These are phyloP conservation scores for Brienomyrus longianalis DNA, from an alignment of 2,113 vertebrate species.

Conservation along the genomic window DNA sequence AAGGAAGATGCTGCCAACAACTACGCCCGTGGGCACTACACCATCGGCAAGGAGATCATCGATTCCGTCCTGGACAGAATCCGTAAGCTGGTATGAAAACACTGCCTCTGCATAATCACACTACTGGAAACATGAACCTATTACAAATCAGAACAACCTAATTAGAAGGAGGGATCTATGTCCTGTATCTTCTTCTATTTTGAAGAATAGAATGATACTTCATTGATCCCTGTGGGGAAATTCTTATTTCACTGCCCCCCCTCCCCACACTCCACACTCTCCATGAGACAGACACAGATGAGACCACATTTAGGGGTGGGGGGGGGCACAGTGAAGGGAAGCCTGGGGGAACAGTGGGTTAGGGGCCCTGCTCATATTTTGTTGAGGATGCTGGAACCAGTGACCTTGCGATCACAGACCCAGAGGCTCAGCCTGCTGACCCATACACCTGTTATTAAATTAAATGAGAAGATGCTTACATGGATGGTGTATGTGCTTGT, in stretches of 20 bases:
- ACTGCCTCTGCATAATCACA: no score
- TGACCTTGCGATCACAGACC: background rate
- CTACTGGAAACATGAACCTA: background rate
- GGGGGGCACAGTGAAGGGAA: background rate
- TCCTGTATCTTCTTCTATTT: background rate
- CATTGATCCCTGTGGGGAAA: background rate
- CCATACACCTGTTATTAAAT: background rate
- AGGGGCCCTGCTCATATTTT: background rate
- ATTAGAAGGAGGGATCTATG: background rate
- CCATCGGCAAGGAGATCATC: slow-evolving; percentile 65
- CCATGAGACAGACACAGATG: background rate
- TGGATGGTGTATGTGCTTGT: background rate
- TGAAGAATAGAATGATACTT: background rate
- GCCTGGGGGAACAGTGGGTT: background rate
- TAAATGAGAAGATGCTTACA: background rate
- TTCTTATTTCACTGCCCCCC: background rate
- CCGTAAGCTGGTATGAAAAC: slow-evolving; percentile 61
- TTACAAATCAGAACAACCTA: background rate
- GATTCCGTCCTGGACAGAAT: slow-evolving; percentile 65
- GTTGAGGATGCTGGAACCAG: background rate
- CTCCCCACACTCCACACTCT: background rate
- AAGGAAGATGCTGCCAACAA: slow-evolving; percentile 21
- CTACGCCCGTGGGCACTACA: slow-evolving; percentile 21
- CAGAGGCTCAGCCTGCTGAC: background rate
- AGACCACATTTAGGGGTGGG: background rate